phyloP scores from a whole-genome alignment of 1,140 invertebrate species.

The Vanessa tameamea region DNA sequence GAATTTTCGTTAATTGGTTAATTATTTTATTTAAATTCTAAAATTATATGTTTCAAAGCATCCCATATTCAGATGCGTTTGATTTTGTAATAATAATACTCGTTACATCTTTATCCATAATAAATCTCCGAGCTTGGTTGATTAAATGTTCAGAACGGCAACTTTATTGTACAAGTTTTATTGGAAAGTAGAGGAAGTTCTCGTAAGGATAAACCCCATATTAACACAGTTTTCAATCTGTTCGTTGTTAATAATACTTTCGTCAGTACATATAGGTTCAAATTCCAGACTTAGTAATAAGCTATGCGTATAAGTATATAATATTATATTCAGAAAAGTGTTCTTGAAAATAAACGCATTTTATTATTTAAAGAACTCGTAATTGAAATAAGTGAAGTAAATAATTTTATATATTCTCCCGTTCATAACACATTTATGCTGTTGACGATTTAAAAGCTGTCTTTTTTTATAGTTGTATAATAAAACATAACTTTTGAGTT shows the following conservation, averaged over 20 bases:
- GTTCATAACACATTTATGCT: neutral
- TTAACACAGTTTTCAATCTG: constrained; percentile 50
- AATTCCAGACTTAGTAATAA: neutral
- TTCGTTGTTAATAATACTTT: constrained; percentile 46
- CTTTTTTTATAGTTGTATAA: constrained; percentile 24
- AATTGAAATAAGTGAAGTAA: constrained; percentile 10
- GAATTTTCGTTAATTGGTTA: neutral
- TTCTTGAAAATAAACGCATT: neutral
- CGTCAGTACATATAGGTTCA: constrained; percentile 1
- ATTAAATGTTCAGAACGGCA: constrained; percentile 60
- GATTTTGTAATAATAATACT: neutral
- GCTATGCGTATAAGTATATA: neutral
- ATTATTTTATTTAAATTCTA: neutral
- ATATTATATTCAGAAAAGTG: neutral
- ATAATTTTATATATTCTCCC: neutral
- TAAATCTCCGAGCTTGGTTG: constrained; percentile 36
- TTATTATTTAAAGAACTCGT: neutral
- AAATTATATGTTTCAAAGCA: too few relatives aligned
- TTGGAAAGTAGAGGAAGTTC: constrained; percentile 54
- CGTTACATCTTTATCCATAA: neutral
- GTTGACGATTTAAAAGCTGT: constrained; percentile 15
- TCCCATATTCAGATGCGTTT: neutral
- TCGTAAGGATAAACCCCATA: constrained; percentile 44
- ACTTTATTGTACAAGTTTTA: constrained; percentile 66
- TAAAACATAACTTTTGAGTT: constrained; percentile 31